Percentiles rank a stretch among this genome's conserved stretches.
These are phyloP conservation scores for Ceraclea dissimilis DNA, from an alignment of 2,888 invertebrate species.

Conservation along the genomic window DNA sequence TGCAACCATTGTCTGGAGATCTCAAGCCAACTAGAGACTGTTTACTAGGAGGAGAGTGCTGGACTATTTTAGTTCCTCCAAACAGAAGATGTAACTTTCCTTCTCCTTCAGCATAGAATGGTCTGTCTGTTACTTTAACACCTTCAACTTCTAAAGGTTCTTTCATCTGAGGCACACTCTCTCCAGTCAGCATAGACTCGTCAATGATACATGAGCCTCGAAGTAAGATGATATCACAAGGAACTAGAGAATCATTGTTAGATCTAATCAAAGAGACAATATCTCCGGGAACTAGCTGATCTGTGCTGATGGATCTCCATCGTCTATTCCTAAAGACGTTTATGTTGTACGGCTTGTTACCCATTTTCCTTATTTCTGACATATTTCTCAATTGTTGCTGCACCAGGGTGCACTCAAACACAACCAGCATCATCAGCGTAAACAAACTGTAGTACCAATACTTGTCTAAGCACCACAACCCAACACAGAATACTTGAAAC, in stretches of 20 bases:
- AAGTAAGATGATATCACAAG: conserved; percentile 90
- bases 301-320: conserved; percentile 80
- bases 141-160: conserved; percentile 79
- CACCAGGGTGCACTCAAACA: conserved; percentile 96
- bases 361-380: conserved; percentile 99
- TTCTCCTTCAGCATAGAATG: conserved; percentile 77
- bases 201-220: conserved; percentile 97
- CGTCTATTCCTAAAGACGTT: conserved; percentile 84
- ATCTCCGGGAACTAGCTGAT: conserved; percentile 92
- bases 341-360: conserved; percentile 90
- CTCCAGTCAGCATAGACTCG: conserved; percentile 98
- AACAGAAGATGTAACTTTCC: conserved; percentile 89
- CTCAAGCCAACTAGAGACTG: conserved; percentile 60
- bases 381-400: conserved; percentile 97
- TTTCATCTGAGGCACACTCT: conserved; percentile 99
- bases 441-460: conserved; percentile 98
- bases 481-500: conserved; percentile 99
- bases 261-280: conserved; percentile 89
- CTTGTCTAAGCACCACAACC: conserved; percentile 97
- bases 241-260: conserved; percentile 84
- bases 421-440: conserved; percentile 89
- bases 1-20: conserved; percentile 94
- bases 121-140: conserved; percentile 46
- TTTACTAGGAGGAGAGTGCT: conserved; percentile 91
- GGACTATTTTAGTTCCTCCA: conserved; percentile 97